Conservation (phyloP, 2,797 vertebrate species). For the Novumbra hubbsi region DNA sequence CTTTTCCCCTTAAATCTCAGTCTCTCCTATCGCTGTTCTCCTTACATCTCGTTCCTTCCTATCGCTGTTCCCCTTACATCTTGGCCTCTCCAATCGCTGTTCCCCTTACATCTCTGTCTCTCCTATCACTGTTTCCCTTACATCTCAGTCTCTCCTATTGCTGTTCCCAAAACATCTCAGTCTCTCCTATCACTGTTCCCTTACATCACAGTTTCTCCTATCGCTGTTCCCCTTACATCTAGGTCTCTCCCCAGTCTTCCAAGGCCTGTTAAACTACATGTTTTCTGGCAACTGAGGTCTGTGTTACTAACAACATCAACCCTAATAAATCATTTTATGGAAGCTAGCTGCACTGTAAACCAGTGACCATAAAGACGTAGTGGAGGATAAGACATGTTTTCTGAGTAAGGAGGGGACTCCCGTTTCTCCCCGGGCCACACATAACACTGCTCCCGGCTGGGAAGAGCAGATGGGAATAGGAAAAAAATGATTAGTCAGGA, state of each 20-base stretch:
- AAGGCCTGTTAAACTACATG: conserved; percentile 60
- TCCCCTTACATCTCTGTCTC: no score
- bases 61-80: no score
- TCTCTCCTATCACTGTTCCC: no score
- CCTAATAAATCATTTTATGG: conserved; percentile 75
- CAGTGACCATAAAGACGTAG: conserved; percentile 58
- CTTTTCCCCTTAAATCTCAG: conserved; percentile 7
- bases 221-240: conserved; percentile 4
- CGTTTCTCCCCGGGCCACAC: conserved; percentile 51
- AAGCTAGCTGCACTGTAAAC: conserved; percentile 64
- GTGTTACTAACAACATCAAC: conserved; percentile 76
- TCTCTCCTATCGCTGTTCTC: conserved; percentile 13
- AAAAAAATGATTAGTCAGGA: conserved; percentile 27
- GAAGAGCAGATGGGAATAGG: conserved; percentile 30
- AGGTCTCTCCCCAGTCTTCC: conserved; percentile 18
- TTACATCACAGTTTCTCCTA: not conserved
- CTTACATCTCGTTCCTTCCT: conserved; percentile 11
- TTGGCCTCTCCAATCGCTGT: not conserved
- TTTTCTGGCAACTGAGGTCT: conserved; percentile 74
- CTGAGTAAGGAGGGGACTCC: conserved; percentile 63
- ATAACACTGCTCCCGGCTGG: conserved; percentile 43
- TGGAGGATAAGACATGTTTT: conserved; percentile 46
- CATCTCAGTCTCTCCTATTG: not conserved
- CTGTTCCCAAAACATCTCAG: no score
- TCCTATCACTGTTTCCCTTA: no score